A percentile compares a stretch with the other conserved stretches of the same genome.
These are phyloP conservation scores for Platycnemis pennipes DNA, from an alignment of 2,888 invertebrate genomes.

Conservation along the genomic window DNA sequence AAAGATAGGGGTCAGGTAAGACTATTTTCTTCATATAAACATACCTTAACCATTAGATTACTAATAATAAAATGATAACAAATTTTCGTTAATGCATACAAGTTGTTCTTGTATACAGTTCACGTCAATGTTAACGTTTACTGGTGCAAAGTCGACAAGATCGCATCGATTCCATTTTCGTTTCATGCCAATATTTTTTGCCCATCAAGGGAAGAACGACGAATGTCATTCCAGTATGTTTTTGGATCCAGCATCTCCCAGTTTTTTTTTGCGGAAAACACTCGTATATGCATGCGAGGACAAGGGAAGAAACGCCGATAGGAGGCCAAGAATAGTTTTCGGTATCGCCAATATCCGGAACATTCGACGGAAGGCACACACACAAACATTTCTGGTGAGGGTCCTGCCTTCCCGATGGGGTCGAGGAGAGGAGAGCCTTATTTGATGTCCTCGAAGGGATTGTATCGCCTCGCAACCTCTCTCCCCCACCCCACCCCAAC, in stretches of 20 bases:
- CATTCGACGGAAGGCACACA: neutral
- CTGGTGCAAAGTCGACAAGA: too few relatives aligned
- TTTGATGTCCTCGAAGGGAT: slow-evolving; percentile 54
- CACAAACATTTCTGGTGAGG: neutral
- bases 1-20: too few relatives aligned
- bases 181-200: too few relatives aligned
- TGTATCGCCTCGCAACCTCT: neutral
- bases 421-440: neutral
- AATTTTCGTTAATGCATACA: too few relatives aligned
- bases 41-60: too few relatives aligned
- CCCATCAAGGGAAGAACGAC: too few relatives aligned
- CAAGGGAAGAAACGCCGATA: neutral
- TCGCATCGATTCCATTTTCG: too few relatives aligned
- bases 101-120: too few relatives aligned
- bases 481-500: neutral
- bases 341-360: slow-evolving; percentile 41
- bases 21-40: too few relatives aligned
- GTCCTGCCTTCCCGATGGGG: neutral
- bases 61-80: too few relatives aligned
- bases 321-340: neutral
- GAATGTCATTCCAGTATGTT: too few relatives aligned
- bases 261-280: neutral
- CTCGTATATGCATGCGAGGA: neutral
- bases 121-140: too few relatives aligned
- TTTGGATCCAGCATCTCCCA: neutral